phyloP scores from a whole-genome alignment of 2,113 vertebrate species.

The Tragelaphus buxtoni region DNA sequence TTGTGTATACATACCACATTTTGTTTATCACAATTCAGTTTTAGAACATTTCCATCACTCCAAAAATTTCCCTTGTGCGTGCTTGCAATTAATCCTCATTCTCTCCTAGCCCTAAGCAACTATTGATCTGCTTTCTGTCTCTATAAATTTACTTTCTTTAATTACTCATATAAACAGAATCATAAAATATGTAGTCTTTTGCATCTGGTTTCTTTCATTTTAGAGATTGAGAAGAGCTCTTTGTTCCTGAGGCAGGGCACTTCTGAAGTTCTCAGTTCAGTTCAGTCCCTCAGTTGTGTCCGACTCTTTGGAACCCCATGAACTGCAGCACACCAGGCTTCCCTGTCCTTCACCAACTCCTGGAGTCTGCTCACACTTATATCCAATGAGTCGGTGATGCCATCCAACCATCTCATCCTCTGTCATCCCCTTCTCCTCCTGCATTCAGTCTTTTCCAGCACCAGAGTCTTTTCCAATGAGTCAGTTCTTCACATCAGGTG shows the following conservation, averaged over 20 bases:
- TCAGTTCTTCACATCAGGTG: background rate
- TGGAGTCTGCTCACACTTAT: background rate
- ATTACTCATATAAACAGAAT: background rate
- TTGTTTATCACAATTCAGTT: background rate
- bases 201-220: background rate
- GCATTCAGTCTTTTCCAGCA: background rate
- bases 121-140: background rate
- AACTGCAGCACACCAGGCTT: background rate
- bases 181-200: background rate
- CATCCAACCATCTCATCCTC: background rate
- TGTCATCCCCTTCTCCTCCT: background rate
- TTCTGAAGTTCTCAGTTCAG: background rate
- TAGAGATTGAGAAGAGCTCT: background rate
- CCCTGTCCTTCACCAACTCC: background rate
- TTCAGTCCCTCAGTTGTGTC: background rate
- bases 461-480: background rate
- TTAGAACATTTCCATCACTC: background rate
- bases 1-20: background rate
- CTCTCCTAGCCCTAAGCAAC: background rate
- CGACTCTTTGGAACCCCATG: background rate
- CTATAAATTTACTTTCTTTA: background rate
- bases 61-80: background rate
- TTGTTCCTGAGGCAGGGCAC: background rate
- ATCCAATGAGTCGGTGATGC: accelerated
- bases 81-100: background rate